Evolutionary conservation across 2,888 invertebrate species (phyloP), one percentile per base, ranked within the genome.

Genomic region (Trichopoda pennipes): DNA sequence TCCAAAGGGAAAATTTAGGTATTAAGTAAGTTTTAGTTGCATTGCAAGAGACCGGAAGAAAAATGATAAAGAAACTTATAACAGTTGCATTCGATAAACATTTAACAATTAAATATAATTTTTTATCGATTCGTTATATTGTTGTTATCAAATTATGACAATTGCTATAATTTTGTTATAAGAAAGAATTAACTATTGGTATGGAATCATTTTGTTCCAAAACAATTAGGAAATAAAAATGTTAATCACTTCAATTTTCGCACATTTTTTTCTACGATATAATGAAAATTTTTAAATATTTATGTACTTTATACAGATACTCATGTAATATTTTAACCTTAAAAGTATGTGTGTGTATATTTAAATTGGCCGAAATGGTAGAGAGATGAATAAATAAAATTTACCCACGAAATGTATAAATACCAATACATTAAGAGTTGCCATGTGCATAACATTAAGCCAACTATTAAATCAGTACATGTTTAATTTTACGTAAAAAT

Each of bases 221-320:
- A 66, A 79, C 83, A 85, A 88, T 87, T 87, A 89, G 87, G 88
- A 89, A 89, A 87, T 86, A 63, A 74, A 69, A 60, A 66, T 60
- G 8, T 38, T 35, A 38, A 56, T 10, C 21, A 75, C 28, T 28
- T 44, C 51, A 64, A 75, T 74, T 64, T 28, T 74, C 64, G 19
- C 63, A 75, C 66, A 64, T 23, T 58, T n/a, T 42, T 81, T 69
- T 73, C 72, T 19, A 17, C 28, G 2, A 28, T 28, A 28, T 28
- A 7, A 28, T 28, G 28, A 28, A 28, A 28, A 28, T 28, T 28
- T 28, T 28, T 17, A 19, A 49, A 81, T 76, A 82, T 44, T 56
- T 19, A 4, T 51, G 32, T 14, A 76, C 44, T 12, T 38, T 81
- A 56, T 73, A 35, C 76, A 60, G 66, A 68, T 80, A 64, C 38